A percentile compares a stretch with the other conserved stretches of the same genome.
These are phyloP conservation scores for Camponotus vicinus DNA, from an alignment of 1,140 invertebrate species.

Conservation along the genomic window DNA sequence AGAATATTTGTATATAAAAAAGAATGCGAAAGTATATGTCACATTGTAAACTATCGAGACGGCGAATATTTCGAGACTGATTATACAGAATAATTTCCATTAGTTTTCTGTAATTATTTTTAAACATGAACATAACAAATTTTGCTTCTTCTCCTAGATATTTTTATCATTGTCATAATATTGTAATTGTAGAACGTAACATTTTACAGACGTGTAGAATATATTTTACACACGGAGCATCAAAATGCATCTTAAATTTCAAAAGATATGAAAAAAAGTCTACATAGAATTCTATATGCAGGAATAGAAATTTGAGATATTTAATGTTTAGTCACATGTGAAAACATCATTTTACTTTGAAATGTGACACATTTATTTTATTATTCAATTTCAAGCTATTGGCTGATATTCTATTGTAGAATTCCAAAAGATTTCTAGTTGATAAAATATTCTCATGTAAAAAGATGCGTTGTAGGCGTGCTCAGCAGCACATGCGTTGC, in stretches of 20 bases:
- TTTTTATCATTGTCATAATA: no score
- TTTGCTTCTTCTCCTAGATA: neutral
- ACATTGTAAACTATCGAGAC: neutral
- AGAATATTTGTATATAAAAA: neutral
- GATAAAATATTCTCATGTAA: neutral
- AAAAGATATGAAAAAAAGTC: no score
- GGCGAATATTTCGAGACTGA: neutral
- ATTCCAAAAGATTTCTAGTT: neutral
- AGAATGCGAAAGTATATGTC: conserved; percentile 1
- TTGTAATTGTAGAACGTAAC: no score
- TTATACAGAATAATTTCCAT: neutral
- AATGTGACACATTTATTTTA: neutral
- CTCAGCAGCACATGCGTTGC: neutral
- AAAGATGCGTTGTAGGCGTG: neutral
- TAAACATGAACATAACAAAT: neutral
- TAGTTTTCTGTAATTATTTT: neutral
- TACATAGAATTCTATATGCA: no score
- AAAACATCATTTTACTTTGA: no score
- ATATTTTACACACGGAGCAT: neutral
- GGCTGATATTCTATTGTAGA: neutral
- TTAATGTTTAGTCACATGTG: no score
- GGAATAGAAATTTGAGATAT: no score
- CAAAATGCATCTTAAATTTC: neutral
- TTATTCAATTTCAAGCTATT: neutral
- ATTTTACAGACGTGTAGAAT: no score